A percentile compares a stretch with the other conserved stretches of the same genome.
phyloP scores from a whole-genome alignment of 2,797 vertebrate species.

The Crocidura indochinensis region DNA sequence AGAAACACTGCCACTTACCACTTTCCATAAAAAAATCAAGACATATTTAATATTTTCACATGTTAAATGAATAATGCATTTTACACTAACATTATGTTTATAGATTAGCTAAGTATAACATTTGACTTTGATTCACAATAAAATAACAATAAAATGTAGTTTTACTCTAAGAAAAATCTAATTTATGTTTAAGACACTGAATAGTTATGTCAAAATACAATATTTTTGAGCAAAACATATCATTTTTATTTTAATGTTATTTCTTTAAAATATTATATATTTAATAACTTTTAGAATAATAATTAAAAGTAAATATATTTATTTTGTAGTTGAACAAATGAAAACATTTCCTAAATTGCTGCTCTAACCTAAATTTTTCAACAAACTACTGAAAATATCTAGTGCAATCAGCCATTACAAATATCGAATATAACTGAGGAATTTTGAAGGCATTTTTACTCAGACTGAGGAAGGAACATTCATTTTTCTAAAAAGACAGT shows the following conservation, averaged over 20 bases:
- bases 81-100: background rate
- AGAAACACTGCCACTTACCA: background rate
- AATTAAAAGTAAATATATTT: background rate
- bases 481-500: constrained; percentile 29
- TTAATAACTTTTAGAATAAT: background rate
- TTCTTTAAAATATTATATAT: background rate
- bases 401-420: background rate
- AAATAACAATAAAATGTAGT: constrained; percentile 8
- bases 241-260: background rate
- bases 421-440: background rate
- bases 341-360: background rate
- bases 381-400: constrained; percentile 39
- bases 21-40: background rate
- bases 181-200: background rate
- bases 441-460: constrained; percentile 16
- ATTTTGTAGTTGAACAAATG: background rate
- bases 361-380: constrained; percentile 5
- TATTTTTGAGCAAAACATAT: constrained; percentile 1
- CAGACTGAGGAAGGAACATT: background rate
- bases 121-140: background rate
- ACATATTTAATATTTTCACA: constrained; percentile 6
- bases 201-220: background rate
- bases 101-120: background rate
- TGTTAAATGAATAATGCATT: background rate
- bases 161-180: constrained; percentile 25